A percentile compares a stretch with the other conserved stretches of the same genome.
Conservation (phyloP, 2,797 vertebrate genomes). For the Ispidina picta region DNA sequence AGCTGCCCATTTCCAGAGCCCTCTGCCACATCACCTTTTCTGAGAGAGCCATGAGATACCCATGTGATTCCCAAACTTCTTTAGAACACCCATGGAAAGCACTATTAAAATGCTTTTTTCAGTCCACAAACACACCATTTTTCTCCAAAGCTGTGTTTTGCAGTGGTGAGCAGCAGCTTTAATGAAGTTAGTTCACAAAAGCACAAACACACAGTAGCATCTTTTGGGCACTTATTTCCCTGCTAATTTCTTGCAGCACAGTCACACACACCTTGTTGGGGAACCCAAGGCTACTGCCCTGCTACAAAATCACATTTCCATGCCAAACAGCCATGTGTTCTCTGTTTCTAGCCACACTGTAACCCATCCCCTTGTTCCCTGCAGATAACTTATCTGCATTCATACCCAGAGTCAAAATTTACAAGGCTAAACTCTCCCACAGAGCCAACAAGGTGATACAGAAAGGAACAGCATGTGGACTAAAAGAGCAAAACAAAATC, state of each 20-base stretch:
- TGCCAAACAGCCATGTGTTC: not conserved
- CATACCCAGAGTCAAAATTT: not conserved
- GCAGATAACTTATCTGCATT: not conserved
- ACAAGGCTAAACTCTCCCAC: not conserved
- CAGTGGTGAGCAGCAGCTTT: not conserved
- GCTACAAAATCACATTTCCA: not conserved
- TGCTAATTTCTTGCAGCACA: not conserved
- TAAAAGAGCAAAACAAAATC: not conserved
- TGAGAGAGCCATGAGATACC: fast-evolving
- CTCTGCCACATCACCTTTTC: fast-evolving
- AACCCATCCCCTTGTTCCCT: not conserved
- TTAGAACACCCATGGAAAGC: not conserved
- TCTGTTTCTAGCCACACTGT: not conserved
- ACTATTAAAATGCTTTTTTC: not conserved
- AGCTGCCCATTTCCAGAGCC: not conserved
- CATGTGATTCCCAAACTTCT: not conserved
- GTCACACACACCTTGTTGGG: not conserved
- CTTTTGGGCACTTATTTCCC: not conserved
- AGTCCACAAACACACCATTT: not conserved
- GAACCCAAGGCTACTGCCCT: not conserved
- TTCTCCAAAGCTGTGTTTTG: not conserved
- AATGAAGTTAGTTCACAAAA: not conserved
- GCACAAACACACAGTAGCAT: fast-evolving
- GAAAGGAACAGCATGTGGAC: not conserved
- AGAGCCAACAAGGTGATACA: not conserved